Conservation (phyloP, 2,113 vertebrate species). For the Cottus gobio region DNA sequence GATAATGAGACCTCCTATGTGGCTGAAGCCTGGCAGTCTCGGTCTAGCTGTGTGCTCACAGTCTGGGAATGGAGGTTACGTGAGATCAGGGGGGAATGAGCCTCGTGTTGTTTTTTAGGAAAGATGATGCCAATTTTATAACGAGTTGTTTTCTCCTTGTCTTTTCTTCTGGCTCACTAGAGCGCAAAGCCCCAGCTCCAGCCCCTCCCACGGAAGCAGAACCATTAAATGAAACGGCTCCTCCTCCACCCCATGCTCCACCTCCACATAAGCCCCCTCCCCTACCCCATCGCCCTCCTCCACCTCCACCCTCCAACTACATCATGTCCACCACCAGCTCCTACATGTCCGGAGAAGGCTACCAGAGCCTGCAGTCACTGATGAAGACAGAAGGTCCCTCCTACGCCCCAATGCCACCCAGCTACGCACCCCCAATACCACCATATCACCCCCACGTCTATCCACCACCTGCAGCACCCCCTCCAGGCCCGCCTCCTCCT, state of each 20-base stretch:
- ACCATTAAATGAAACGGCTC: conserved; percentile 87
- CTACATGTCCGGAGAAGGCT: conserved; percentile 97
- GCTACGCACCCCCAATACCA: conserved; percentile 90
- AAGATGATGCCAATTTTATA: neutral
- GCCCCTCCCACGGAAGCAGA: conserved; percentile 79
- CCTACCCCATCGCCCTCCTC: conserved; percentile 91
- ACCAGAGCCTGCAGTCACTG: conserved; percentile 95
- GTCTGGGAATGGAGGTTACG: conserved; percentile 43
- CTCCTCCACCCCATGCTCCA: conserved; percentile 90
- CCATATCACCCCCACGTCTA: conserved; percentile 91
- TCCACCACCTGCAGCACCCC: conserved; percentile 86
- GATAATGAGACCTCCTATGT: conserved; percentile 63
- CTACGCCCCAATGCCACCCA: conserved; percentile 89
- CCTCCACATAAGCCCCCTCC: conserved; percentile 93
- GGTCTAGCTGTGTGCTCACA: conserved; percentile 29
- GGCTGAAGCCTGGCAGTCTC: conserved; percentile 24
- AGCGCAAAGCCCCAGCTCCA: conserved; percentile 89
- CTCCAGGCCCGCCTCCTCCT: conserved; percentile 86
- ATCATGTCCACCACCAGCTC: conserved; percentile 97
- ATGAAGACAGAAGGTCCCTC: conserved; percentile 96
- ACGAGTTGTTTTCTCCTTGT: conserved; percentile 2
- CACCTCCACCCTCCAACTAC: conserved; percentile 91
- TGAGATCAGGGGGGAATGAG: neutral
- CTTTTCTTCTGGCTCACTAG: conserved; percentile 65
- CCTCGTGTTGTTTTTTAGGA: neutral